Evolutionary conservation across 2,113 vertebrate genomes (phyloP).

Genomic region (Callaeas wilsoni): DNA sequence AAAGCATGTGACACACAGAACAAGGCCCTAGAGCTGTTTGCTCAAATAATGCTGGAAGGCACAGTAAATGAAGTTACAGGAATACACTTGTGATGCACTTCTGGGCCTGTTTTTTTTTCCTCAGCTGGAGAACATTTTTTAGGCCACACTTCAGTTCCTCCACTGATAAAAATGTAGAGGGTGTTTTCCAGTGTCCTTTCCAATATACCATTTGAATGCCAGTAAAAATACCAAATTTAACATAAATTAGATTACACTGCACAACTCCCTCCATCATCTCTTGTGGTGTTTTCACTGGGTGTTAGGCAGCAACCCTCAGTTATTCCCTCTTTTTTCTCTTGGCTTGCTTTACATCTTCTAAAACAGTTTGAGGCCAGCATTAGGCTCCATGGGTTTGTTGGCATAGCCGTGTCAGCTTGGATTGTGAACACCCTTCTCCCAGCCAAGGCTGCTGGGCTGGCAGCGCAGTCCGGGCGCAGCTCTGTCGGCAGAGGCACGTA

Average conservation of each 20-base stretch:
- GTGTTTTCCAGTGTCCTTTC: not conserved
- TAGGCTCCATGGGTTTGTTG: not conserved
- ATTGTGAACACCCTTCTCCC: not conserved
- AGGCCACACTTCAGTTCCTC: not conserved
- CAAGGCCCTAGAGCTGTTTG: not conserved
- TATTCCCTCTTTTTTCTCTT: not conserved
- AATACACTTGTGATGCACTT: not conserved
- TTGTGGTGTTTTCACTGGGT: not conserved
- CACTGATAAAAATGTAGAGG: not conserved
- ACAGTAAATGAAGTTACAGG: not conserved
- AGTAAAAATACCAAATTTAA: not conserved
- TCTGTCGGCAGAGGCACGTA: fast-evolving
- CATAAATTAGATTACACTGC: not conserved
- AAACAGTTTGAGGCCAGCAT: not conserved
- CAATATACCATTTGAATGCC: not conserved
- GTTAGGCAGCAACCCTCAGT: not conserved
- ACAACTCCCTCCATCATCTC: not conserved
- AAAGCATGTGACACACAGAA: not conserved
- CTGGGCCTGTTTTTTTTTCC: not conserved
- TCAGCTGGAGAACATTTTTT: not conserved
- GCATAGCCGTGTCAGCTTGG: not conserved
- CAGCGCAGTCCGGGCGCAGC: fast-evolving
- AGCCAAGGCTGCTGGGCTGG: not conserved
- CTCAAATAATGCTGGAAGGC: not conserved
- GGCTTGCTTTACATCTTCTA: not conserved